Evolutionary conservation across 2,888 invertebrate genomes (phyloP).

Genomic region (Punctoribates punctum): DNA sequence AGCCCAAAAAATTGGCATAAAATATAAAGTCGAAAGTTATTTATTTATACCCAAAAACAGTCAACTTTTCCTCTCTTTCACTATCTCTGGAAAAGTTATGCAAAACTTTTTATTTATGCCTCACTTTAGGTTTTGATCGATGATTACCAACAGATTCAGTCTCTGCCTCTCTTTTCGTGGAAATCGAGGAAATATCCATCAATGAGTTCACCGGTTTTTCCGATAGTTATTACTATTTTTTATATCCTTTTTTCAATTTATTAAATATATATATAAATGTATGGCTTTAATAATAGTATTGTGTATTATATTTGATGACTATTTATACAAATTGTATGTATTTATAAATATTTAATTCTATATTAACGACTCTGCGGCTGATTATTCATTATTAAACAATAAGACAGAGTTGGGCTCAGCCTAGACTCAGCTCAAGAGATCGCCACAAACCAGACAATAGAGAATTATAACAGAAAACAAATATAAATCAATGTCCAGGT

Average conservation of each 20-base stretch:
- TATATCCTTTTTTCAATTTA: neutral
- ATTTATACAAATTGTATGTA: slow-evolving; percentile 20
- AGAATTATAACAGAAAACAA: too few species aligned
- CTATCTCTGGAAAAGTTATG: neutral
- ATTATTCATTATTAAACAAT: neutral
- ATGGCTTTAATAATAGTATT: neutral
- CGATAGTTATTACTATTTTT: neutral
- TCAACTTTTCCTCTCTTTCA: neutral
- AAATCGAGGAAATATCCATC: slow-evolving; percentile 29
- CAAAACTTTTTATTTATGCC: neutral
- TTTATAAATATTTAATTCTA: slow-evolving; percentile 21
- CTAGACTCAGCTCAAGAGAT: neutral
- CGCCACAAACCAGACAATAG: too few species aligned
- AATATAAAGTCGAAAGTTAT: neutral
- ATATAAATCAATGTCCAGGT: too few species aligned
- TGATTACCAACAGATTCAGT: slow-evolving; percentile 22
- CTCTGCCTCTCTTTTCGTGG: neutral
- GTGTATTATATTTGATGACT: neutral
- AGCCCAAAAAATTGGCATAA: neutral
- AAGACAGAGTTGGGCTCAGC: neutral
- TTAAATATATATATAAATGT: neutral
- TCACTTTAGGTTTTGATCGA: slow-evolving; percentile 27
- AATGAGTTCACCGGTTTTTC: slow-evolving; percentile 1
- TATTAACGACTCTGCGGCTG: slow-evolving; percentile 18
- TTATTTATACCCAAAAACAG: neutral